Base-by-base conservation (phyloP, 2,797 vertebrate genomes). In the Coregonus ussuriensis region DNA sequence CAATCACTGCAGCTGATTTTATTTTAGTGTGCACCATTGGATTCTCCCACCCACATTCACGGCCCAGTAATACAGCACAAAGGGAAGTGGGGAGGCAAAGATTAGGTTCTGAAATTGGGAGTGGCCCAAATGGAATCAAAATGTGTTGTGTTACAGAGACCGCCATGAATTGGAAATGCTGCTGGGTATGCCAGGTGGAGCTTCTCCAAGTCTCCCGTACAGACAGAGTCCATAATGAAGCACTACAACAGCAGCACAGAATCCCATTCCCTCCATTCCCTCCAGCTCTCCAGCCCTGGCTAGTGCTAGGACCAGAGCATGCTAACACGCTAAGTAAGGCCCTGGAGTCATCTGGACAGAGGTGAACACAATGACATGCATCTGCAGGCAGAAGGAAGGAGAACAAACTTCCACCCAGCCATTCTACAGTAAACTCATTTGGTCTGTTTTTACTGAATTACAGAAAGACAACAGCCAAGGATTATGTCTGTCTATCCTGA, bases 1-100 rank as follows among this genome's bases (percentile, higher is more conserved):
- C 91, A 91, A 89, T 93, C 92, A 89, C 81, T 79, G 84, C 79
- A 86, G 90, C 85, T 91, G 81, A 89, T 91, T 91, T 92, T 83
- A 87, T 91, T 87, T 84, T 59, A 82, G 84, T 18, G 83, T 86
- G 85, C 87, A 84, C 83, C 80, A 67, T 80, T 82, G 85, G 21
- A 85, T 89, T 91, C 88, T 82, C 75, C 81, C 75, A 75, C 84
- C 72, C 82, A 82, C 83, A 85, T 88, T 86, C 71, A 89, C 74
- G 81, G 83, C 78, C 35, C 52, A 87, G 74, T 9, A 78, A 82
- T 78, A 79, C 56, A 16, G 63, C 78, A 84, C 81, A 86, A 87
- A 86, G 79, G 80, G 62, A 66, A 84, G n/a, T 77, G 73, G 77
- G 69, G 71, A 74, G 76, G 74, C 83, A 75, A 62, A 85, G 85